Conservation (phyloP, 2,797 vertebrate genomes). For the Gouania willdenowi region DNA sequence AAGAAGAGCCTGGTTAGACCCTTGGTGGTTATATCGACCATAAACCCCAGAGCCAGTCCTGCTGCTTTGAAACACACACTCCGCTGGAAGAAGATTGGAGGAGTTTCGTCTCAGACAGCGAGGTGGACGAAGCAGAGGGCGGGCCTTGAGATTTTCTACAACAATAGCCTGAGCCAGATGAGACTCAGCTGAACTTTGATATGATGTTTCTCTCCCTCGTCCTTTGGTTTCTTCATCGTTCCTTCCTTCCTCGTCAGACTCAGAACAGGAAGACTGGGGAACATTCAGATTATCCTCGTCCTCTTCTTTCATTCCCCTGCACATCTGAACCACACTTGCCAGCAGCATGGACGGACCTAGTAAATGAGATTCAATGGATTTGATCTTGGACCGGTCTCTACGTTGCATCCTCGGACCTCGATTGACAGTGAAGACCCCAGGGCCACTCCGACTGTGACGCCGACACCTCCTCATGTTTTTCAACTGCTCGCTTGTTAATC, state of each 20-base stretch:
- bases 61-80: constrained; percentile 23
- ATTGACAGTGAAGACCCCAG: constrained; percentile 70
- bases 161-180: background rate
- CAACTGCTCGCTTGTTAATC: background rate
- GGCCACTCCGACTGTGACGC: constrained; percentile 47
- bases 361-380: constrained; percentile 66
- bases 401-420: constrained; percentile 71
- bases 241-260: constrained; percentile 17
- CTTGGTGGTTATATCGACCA: constrained; percentile 60
- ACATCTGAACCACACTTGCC: constrained; percentile 73
- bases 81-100: constrained; percentile 71
- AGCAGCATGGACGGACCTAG: constrained; percentile 75
- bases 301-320: constrained; percentile 32
- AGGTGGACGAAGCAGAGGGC: constrained; percentile 64
- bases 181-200: background rate
- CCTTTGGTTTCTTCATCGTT: constrained; percentile 7
- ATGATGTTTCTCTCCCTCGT: background rate
- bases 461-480: background rate
- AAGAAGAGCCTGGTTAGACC: constrained; percentile 56
- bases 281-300: background rate
- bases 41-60: constrained; percentile 56
- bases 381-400: constrained; percentile 26
- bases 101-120: constrained; percentile 77
- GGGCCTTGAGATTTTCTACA: constrained; percentile 24
- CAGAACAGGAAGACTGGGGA: constrained; percentile 23